Conservation (phyloP, 30 jellyfish, hydroid and myxozoan genomes). For the Turritopsis dohrnii region DNA sequence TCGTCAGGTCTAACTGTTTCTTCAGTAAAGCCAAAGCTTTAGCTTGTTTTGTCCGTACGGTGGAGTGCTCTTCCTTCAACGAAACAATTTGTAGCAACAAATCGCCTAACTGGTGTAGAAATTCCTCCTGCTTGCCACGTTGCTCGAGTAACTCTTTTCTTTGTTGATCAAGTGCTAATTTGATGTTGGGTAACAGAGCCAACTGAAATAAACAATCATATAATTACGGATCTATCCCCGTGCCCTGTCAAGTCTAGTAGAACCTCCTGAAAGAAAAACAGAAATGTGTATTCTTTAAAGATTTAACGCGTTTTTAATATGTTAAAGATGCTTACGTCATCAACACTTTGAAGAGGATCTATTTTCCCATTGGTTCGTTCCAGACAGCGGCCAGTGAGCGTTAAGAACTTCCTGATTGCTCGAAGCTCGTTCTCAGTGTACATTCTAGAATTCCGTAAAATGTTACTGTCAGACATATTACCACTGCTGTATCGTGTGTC, state of each 20-base stretch:
- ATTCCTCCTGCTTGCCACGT: constrained; percentile 63
- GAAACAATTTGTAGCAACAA: constrained; percentile 65
- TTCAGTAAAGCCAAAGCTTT: constrained; percentile 70
- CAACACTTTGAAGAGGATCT: constrained; percentile 12
- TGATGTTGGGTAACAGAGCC: constrained; percentile 49
- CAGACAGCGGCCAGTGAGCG: background rate
- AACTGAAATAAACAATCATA: constrained; percentile 36
- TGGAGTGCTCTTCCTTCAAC: constrained; percentile 74
- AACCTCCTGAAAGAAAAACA: background rate
- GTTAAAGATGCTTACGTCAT: background rate
- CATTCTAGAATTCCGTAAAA: background rate
- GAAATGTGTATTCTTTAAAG: background rate
- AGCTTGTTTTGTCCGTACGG: constrained; percentile 74
- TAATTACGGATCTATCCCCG: too few species aligned
- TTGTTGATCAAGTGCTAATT: constrained; percentile 45
- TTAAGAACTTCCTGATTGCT: constrained; percentile 14
- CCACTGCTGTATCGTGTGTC: constrained; percentile 23
- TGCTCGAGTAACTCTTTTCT: constrained; percentile 67
- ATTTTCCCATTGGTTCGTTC: background rate
- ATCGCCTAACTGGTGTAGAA: constrained; percentile 65
- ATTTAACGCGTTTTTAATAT: background rate
- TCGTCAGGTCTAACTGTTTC: constrained; percentile 64
- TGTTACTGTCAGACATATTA: background rate
- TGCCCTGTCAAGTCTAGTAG: too few species aligned
- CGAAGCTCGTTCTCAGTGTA: constrained; percentile 7